phyloP scores from a whole-genome alignment of 2,113 vertebrate genomes.

The Phalacrocorax pelagicus region DNA sequence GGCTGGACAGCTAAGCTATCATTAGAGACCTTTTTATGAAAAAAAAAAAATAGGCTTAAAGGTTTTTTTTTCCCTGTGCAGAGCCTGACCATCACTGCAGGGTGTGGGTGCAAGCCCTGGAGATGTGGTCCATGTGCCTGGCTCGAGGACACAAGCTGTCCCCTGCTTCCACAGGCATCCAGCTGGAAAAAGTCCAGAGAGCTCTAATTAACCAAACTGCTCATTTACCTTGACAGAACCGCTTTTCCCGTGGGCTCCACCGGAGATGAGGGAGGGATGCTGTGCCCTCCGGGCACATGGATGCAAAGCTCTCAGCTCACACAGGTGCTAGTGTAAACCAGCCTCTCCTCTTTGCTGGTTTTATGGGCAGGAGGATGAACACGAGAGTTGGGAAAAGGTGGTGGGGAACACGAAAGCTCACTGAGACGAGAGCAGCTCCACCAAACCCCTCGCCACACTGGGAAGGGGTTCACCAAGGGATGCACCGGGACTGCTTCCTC shows the following conservation, averaged over 20 bases:
- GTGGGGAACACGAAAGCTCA: neutral
- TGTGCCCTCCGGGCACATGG: neutral
- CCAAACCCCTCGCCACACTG: rapidly evolving
- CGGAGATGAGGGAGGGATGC: neutral
- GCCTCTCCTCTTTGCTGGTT: neutral
- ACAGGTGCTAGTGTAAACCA: neutral
- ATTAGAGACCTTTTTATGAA: neutral
- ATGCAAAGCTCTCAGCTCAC: neutral
- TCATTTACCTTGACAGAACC: neutral
- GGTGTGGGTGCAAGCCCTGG: neutral
- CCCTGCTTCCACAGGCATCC: neutral
- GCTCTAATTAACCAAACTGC: constrained; percentile 15
- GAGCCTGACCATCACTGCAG: neutral
- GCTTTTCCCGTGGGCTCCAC: neutral
- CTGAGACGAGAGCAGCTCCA: neutral
- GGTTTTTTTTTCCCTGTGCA: rapidly evolving
- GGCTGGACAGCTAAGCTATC: neutral
- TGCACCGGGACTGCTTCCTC: neutral
- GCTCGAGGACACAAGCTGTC: neutral
- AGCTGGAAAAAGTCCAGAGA: neutral
- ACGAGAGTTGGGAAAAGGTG: neutral
- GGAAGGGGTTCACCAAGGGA: neutral
- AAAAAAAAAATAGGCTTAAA: neutral
- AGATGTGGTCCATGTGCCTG: neutral
- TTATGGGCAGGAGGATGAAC: neutral